phyloP scores from a whole-genome alignment of 2,797 vertebrate species.

The Cephalopachus bancanus region DNA sequence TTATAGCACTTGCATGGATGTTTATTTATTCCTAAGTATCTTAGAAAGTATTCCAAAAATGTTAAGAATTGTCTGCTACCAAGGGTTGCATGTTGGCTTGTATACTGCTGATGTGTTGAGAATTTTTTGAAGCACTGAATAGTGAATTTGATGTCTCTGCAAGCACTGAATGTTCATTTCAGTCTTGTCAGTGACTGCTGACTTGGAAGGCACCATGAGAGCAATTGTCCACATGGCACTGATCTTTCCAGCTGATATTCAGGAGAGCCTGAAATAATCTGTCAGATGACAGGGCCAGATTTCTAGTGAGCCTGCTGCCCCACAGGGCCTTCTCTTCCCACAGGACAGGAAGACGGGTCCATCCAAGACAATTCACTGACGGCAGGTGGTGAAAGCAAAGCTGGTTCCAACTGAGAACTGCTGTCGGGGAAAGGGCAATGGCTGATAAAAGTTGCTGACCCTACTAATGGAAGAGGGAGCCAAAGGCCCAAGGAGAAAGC shows the following conservation, averaged over 20 bases:
- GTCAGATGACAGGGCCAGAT: not conserved
- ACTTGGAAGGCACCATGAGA: not conserved
- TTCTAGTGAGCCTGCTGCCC: not conserved
- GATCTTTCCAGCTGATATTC: constrained; percentile 10
- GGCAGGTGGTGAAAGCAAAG: not conserved
- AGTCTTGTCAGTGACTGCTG: not conserved
- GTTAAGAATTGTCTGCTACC: constrained; percentile 26
- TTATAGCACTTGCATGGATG: constrained; percentile 46
- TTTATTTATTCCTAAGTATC: constrained; percentile 58
- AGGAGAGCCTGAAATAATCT: not conserved
- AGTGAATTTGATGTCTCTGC: constrained; percentile 25
- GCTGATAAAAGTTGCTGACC: not conserved
- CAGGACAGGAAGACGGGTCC: not conserved
- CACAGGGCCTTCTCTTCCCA: not conserved
- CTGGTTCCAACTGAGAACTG: not conserved
- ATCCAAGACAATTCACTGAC: not conserved
- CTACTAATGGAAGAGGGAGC: not conserved
- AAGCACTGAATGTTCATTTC: constrained; percentile 21
- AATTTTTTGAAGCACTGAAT: not conserved
- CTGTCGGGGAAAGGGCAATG: not conserved
- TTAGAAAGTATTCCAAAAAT: constrained; percentile 58
- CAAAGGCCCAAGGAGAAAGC: not conserved
- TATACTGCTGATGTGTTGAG: not conserved
- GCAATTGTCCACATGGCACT: not conserved
- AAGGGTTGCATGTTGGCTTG: constrained; percentile 38